These are phyloP conservation scores for Vireo griseus DNA, from an alignment of 2,797 vertebrate genomes.

Conservation along the genomic window DNA sequence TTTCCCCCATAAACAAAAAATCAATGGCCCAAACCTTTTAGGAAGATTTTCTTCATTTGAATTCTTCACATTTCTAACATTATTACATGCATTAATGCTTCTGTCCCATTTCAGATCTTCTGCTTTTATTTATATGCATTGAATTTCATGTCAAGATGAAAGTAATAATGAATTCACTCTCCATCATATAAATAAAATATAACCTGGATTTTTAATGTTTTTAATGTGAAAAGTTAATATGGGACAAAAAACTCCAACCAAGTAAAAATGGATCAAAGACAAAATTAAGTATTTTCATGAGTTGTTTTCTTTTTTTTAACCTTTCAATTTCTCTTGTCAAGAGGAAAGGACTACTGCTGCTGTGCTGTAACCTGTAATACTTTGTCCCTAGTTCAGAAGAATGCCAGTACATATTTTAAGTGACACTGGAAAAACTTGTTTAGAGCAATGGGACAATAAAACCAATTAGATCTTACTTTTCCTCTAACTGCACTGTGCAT, in stretches of 20 bases:
- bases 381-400: neutral
- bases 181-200: neutral
- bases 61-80: neutral
- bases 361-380: neutral
- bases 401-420: neutral
- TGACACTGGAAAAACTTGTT: neutral
- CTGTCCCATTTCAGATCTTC: neutral
- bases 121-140: neutral
- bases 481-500: neutral
- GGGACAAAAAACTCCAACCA: neutral
- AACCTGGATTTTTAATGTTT: neutral
- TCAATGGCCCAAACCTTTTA: neutral
- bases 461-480: neutral
- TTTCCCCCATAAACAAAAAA: neutral
- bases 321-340: neutral
- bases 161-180: neutral
- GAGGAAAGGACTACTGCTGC: neutral
- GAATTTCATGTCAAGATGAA: neutral
- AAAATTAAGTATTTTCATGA: neutral
- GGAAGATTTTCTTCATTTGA: neutral
- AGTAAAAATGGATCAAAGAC: neutral
- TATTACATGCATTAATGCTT: neutral
- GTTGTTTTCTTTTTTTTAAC: neutral
- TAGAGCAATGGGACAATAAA: neutral
- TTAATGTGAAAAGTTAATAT: neutral